Conservation (phyloP, 1,140 invertebrate genomes). For the Drosophila tropicalis region DNA sequence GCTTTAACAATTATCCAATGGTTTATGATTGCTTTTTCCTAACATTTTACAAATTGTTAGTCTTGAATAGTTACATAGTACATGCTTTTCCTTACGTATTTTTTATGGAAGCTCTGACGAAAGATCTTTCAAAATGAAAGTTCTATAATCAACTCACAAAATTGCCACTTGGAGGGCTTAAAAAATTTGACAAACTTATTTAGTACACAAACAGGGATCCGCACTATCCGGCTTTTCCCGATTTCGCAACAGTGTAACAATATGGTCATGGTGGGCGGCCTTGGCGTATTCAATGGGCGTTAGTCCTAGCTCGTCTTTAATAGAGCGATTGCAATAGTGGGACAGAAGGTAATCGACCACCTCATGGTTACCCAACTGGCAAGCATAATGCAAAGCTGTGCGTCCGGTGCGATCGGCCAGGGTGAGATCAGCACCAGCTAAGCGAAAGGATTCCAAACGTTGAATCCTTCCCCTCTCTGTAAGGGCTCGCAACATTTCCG, state of each 20-base stretch:
- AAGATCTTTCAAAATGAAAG: no score
- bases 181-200: neutral
- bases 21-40: no score
- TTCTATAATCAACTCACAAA: no score
- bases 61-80: no score
- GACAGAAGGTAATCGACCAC: constrained; percentile 83
- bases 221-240: constrained; percentile 15
- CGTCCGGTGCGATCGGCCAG: constrained; percentile 85
- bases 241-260: constrained; percentile 44
- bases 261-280: constrained; percentile 46
- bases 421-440: constrained; percentile 87
- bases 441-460: constrained; percentile 85
- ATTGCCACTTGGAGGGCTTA: no score
- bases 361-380: constrained; percentile 82
- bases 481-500: constrained; percentile 86
- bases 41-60: no score
- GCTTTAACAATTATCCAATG: no score
- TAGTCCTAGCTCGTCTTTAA: constrained; percentile 83
- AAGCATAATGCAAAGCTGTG: constrained; percentile 86
- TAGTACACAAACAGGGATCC: constrained; percentile 16
- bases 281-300: constrained; percentile 84
- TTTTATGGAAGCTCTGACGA: no score
- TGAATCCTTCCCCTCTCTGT: constrained; percentile 85
- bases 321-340: constrained; percentile 71
- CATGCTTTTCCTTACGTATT: no score